Evolutionary conservation across 2,888 invertebrate genomes (phyloP).

Genomic region (Epinotia nisella): DNA sequence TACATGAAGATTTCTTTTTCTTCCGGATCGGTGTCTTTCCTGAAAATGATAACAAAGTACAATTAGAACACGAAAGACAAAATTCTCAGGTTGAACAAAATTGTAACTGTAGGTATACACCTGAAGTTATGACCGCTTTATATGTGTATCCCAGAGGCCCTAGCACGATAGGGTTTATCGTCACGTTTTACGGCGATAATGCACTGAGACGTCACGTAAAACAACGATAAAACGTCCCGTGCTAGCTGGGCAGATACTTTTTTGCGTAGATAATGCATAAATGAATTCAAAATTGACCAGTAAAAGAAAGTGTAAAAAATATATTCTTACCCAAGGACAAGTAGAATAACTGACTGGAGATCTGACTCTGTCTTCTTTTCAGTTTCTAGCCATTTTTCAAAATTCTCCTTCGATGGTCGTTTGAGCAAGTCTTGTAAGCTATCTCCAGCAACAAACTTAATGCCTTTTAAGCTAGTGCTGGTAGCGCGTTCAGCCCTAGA

Average conservation of each 20-base stretch:
- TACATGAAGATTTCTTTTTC: slow-evolving; percentile 95
- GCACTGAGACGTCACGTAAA: too few species aligned
- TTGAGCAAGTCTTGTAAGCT: slow-evolving; percentile 90
- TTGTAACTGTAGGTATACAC: too few species aligned
- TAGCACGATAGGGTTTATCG: too few species aligned
- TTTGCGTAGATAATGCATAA: not conserved
- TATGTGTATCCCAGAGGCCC: not conserved
- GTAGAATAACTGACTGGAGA: slow-evolving; percentile 91
- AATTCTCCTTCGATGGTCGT: slow-evolving; percentile 90
- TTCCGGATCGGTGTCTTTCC: slow-evolving; percentile 75
- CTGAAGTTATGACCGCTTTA: not conserved
- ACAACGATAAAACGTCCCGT: too few species aligned
- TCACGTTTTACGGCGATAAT: too few species aligned
- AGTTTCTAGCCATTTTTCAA: slow-evolving; percentile 90
- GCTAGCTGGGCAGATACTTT: too few species aligned
- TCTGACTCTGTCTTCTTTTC: slow-evolving; percentile 90
- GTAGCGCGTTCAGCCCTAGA: slow-evolving; percentile 83
- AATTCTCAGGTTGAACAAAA: not conserved
- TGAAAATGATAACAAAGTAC: slow-evolving; percentile 60
- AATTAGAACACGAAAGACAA: not conserved
- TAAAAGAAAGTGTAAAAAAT: slow-evolving; percentile 4
- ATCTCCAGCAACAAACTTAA: slow-evolving; percentile 90
- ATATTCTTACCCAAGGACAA: slow-evolving; percentile 91
- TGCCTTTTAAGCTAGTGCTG: slow-evolving; percentile 86
- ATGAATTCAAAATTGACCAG: not conserved